Base-by-base conservation (phyloP, 2,113 vertebrate species). In the Thomomys bottae region DNA sequence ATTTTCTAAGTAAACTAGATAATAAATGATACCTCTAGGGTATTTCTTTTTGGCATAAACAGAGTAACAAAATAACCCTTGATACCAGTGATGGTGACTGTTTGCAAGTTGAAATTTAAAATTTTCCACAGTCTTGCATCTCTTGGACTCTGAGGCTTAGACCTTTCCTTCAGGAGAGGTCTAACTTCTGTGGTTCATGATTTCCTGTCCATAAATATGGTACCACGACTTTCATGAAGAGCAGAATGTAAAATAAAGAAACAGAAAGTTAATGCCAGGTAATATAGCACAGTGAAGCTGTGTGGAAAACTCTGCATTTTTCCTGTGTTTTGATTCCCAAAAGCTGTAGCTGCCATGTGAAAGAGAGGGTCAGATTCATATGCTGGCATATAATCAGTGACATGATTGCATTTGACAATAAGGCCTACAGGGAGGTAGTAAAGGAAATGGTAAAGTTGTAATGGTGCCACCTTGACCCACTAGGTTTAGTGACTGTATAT, bases 1-100 rank as follows among this genome's bases (percentile, higher is more conserved):
- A 30, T 63, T 93, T 90, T 90, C 9, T 68, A 73, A 86, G n/a
- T 72, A 81, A 78, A 63, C 3, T 20, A 90, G 26, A n/a, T 67
- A 88, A 57, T 8, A 91, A 83, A 83, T 73, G 5, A 14, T 88
- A 89, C 15, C 30, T 28, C 0, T 9, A 64, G 59, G 28, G 5
- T 26, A 79, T 84, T 91, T 79, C 26, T 54, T 26, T n/a, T 63
- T 72, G 32, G 54, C 17, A 54, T 24, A 86, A 89, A 24, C 70
- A 17, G 24, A 61, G 15, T n/a, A 73, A 67, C 17, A 54, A 54
- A 54, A 54, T 54, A 54, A 54, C 14, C 18, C 34, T 32, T 85
- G 36, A 77, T 72, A 18, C 80, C 72, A 61, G 42, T 49, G 14
- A 83, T 78, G 6, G 7, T 86, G 34, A 26, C 24, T 87, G 18